Conservation (phyloP, 2,113 vertebrate species). For the Rhinopithecus roxellana region DNA sequence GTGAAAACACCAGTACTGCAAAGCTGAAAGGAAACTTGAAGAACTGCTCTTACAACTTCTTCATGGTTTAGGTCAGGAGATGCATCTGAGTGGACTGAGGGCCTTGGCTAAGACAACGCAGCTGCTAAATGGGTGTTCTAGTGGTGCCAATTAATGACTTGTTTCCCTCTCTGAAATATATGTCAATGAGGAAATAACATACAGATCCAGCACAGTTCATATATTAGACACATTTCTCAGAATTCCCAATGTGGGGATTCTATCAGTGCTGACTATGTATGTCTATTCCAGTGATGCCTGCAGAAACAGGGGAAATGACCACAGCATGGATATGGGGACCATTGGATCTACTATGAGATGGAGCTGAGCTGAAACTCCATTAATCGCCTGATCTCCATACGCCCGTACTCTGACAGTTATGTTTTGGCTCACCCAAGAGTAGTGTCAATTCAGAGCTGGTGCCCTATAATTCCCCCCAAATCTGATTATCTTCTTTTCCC, state of each 20-base stretch:
- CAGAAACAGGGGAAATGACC: not conserved
- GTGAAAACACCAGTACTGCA: not conserved
- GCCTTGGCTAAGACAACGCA: not conserved
- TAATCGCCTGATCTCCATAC: not conserved
- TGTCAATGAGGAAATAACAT: not conserved
- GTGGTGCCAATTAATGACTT: not conserved
- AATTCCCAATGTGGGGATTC: not conserved
- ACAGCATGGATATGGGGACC: not conserved
- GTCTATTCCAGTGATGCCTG: not conserved
- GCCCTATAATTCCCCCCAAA: not conserved
- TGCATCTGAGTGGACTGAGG: not conserved
- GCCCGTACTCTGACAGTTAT: not conserved
- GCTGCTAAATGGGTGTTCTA: not conserved
- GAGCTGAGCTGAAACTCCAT: not conserved
- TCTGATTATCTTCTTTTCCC: not conserved
- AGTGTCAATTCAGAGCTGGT: not conserved
- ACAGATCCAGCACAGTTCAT: not conserved
- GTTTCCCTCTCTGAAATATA: not conserved
- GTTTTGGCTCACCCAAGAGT: not conserved
- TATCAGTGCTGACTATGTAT: not conserved
- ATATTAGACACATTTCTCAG: not conserved
- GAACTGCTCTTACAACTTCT: not conserved
- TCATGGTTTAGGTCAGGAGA: not conserved
- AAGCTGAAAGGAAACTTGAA: not conserved
- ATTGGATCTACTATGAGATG: not conserved